Evolutionary conservation across 2,113 vertebrate species (phyloP), one percentile per base, ranked within the genome.

Genomic region (Bungarus multicinctus): DNA sequence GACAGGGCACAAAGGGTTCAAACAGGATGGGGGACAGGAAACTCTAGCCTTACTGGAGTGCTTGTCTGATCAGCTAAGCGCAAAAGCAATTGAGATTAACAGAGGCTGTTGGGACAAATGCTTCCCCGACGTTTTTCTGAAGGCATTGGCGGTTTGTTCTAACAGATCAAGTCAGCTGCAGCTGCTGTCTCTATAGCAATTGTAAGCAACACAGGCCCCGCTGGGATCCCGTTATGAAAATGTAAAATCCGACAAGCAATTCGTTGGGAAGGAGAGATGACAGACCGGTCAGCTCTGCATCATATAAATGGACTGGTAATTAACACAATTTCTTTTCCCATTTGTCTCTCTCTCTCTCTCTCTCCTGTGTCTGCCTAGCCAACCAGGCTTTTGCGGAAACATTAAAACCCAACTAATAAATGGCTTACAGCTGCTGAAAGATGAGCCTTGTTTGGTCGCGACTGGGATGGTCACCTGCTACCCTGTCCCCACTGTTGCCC

Each of bases 1-100:
- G 34, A 34, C 74, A 81, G 34, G 74, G 34, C 34, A 81, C 7
- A 3, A 20, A 81, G 74, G 34, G 74, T 81, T 81, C 74, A 81
- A 81, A 22, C 74, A 81, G 74, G 18, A 81, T 22, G 16, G 1
- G 4, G 53, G 27, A 85, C 52, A 91, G 86, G 94, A n/a, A 52
- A 91, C 52, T 55, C 55, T 27, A 25, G 90, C 90, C 52, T 74
- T 91, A 0, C 81, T 91, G 0, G 94, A 93, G 96, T 7, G 95
- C 90, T 95, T 55, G 94, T 93, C 95, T 30, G 87, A 97, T 97
- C 97, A 96, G 97, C 96, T 97, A 97, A 97, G 98, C 97, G 95
- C 95, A 97, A 98, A 97, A 96, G 97, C 97, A 97, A 97, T 97
- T 58, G 95, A 97, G 98, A 97, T 98, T 97, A 98, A 96, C 95